These are phyloP conservation scores for Albula glossodonta DNA, from an alignment of 2,113 vertebrate genomes.

Conservation along the genomic window DNA sequence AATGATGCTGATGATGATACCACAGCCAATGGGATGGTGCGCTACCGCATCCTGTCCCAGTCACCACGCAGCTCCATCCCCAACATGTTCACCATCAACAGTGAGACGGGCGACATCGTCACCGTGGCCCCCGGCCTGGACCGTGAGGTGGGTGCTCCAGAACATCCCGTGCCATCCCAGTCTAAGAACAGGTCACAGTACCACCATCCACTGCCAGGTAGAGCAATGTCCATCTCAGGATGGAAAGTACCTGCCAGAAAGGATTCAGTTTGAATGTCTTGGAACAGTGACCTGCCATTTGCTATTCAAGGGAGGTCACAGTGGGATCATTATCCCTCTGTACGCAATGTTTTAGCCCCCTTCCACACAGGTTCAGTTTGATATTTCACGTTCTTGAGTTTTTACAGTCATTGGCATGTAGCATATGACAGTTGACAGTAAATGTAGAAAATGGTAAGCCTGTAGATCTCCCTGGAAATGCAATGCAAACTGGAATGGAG, in stretches of 20 bases:
- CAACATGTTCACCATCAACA: conserved; percentile 97
- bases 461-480: too few species aligned
- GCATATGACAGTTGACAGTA: too few species aligned
- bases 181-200: background rate
- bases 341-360: too few species aligned
- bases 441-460: too few species aligned
- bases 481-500: too few species aligned
- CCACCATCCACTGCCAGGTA: background rate
- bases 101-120: conserved; percentile 90
- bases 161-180: background rate
- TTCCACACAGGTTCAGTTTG: too few species aligned
- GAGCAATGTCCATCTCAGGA: background rate
- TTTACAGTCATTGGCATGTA: too few species aligned
- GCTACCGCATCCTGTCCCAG: conserved; percentile 90
- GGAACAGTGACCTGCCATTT: background rate
- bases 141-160: conserved; percentile 79
- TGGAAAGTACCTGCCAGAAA: background rate
- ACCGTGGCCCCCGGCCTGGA: conserved; percentile 92
- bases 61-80: conserved; percentile 90
- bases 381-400: too few species aligned
- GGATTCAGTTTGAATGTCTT: background rate
- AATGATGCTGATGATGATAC: conserved; percentile 89
- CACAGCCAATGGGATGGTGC: conserved; percentile 93
- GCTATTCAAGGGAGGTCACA: too few species aligned
- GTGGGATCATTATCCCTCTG: background rate